Percentiles rank a stretch among this genome's conserved stretches.
These are phyloP conservation scores for Furnarius figulus DNA, from an alignment of 2,113 vertebrate genomes.

Conservation along the genomic window DNA sequence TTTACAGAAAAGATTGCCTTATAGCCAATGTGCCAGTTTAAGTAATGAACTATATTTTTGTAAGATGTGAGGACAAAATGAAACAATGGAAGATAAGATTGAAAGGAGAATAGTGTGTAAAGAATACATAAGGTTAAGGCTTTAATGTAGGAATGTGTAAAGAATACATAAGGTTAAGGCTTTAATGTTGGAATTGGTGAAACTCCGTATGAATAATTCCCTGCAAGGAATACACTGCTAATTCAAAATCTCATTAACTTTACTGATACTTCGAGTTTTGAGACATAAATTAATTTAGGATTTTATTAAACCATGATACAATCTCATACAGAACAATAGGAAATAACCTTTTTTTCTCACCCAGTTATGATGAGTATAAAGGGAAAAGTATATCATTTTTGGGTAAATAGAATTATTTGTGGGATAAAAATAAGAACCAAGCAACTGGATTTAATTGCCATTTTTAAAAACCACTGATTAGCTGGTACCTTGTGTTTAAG, in stretches of 20 bases:
- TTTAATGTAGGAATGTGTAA: no score
- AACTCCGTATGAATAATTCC: not conserved
- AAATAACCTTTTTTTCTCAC: not conserved
- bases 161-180: not conserved
- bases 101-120: not conserved
- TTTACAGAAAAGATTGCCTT: not conserved
- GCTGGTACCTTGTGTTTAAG: not conserved
- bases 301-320: not conserved
- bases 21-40: not conserved
- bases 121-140: not conserved
- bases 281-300: not conserved
- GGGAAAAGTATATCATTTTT: not conserved
- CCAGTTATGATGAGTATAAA: not conserved
- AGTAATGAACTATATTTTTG: not conserved
- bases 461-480: not conserved
- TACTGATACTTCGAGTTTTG: not conserved
- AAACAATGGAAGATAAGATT: not conserved
- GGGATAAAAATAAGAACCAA: not conserved
- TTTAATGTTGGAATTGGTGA: not conserved
- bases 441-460: not conserved
- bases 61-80: not conserved
- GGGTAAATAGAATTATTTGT: not conserved
- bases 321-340: not conserved
- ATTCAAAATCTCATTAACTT: slow-evolving; percentile 7
- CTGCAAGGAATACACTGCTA: not conserved